phyloP scores from a whole-genome alignment of 1,140 invertebrate genomes.

The Psilanteris sp. region DNA sequence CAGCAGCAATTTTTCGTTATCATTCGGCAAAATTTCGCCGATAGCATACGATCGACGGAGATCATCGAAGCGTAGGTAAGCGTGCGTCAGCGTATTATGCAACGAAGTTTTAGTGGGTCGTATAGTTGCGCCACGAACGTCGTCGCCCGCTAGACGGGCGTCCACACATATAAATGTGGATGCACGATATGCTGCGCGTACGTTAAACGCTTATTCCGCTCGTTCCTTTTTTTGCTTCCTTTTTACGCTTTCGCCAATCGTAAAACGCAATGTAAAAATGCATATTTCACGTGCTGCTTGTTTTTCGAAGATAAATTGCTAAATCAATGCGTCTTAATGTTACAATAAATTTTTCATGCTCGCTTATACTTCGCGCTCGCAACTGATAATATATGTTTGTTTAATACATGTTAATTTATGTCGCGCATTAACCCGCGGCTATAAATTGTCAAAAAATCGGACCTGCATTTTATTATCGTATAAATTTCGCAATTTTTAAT shows the following conservation, averaged over 20 bases:
- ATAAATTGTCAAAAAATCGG: conserved; percentile 38
- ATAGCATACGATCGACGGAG: conserved; percentile 46
- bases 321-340: conserved; percentile 56
- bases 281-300: conserved; percentile 47
- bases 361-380: conserved; percentile 14
- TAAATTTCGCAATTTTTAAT: conserved; percentile 11
- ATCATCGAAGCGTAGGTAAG: conserved; percentile 66
- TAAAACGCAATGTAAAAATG: conserved; percentile 52
- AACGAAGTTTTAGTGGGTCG: conserved; percentile 78
- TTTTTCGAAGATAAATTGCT: conserved; percentile 50
- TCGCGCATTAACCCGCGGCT: conserved; percentile 16
- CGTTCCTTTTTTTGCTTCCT: conserved; percentile 43
- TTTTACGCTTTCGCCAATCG: conserved; percentile 50
- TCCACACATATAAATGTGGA: conserved; percentile 52
- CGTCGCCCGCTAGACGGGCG: conserved; percentile 62
- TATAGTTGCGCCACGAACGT: conserved; percentile 75
- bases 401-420: conserved; percentile 48
- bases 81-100: conserved; percentile 70
- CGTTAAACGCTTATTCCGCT: conserved; percentile 55
- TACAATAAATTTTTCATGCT: conserved; percentile 49
- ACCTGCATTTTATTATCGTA: conserved; percentile 13
- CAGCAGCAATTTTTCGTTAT: conserved; percentile 6
- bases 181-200: conserved; percentile 43
- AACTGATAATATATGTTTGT: conserved; percentile 33
- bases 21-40: conserved; percentile 32